Evolutionary conservation across 2,113 vertebrate genomes (phyloP), one percentile per base, ranked within the genome.

Genomic region (Istiophorus platypterus): DNA sequence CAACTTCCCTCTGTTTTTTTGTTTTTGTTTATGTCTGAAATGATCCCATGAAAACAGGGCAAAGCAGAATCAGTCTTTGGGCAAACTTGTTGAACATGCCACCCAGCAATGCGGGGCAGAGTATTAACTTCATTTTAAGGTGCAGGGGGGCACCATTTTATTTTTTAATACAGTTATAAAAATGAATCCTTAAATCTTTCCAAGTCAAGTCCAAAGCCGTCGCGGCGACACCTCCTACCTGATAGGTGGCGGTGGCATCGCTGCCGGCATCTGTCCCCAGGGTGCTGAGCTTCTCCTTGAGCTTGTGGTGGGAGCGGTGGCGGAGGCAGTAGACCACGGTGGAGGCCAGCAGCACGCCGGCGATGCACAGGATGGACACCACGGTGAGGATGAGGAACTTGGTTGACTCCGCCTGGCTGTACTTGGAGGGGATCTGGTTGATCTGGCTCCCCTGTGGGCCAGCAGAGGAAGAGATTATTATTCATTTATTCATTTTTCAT

Each of bases 371-470:
- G 41, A 97, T 92, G 67, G 97, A 98, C 78, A 98, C 93, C 3
- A 99, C 94, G 0, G 98, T 98, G 85, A 99, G 96, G 62, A 97
- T 85, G 1, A 97, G 92, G 92, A 97, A 99, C 95, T 97, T 98
- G 86, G 97, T 94, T 0, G 98, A 97, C 79, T 99, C 97, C 0
- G 97, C 95, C 62, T 94, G 95, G 81, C 96, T 96, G 61, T 95
- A 94, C 78, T 91, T 96, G 42, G 90, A 96, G 3, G 96, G 95
- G 31, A 96, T 95, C 85, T 95, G 92, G 72, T 94, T 94, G 77
- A 98, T 91, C 76, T 91, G 91, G 91, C 85, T 96, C 88, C 93
- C 97, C 98, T 99, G 89, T 7, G 42, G 70, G 3, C 3, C 26
- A 68, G n/a, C 24, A 86, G 7, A 72, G 24, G 18, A 57, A 51